phyloP scores from a whole-genome alignment of 1,140 invertebrate species.

The Cydia splendana region DNA sequence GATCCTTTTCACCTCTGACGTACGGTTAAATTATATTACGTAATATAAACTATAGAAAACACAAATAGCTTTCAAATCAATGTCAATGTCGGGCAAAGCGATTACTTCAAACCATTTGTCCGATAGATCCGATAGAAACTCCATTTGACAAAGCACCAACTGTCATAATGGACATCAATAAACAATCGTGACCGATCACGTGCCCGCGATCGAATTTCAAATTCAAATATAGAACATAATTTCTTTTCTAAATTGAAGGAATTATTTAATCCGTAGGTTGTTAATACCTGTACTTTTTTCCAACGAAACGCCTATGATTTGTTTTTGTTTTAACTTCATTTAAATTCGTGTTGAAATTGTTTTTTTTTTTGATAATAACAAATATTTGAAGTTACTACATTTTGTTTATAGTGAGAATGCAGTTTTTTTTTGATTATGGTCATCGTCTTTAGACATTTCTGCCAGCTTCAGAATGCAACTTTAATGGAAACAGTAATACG shows the following conservation, averaged over 20 bases:
- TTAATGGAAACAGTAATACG: conserved; percentile 10
- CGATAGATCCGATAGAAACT: conserved; percentile 16
- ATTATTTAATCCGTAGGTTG: not conserved
- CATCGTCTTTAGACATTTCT: no score
- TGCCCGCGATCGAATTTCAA: conserved; percentile 1
- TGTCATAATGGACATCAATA: conserved; percentile 3
- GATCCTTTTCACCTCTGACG: conserved; percentile 5
- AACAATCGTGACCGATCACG: conserved; percentile 4
- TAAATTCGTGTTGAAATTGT: not conserved
- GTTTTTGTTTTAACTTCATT: not conserved
- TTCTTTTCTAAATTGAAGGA: not conserved
- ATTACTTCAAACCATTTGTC: conserved; percentile 21
- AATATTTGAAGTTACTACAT: not conserved
- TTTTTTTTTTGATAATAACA: not conserved
- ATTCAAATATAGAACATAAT: conserved; percentile 14
- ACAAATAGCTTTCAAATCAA: conserved; percentile 29
- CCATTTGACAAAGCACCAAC: conserved; percentile 8
- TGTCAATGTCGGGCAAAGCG: conserved; percentile 15
- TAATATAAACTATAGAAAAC: not conserved
- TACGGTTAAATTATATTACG: not conserved
- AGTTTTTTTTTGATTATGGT: no score
- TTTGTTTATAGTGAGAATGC: not conserved
- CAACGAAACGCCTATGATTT: not conserved
- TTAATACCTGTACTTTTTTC: not conserved
- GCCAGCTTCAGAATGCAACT: not conserved